A percentile compares a stretch with the other conserved stretches of the same genome.
Conservation (phyloP, 2,113 vertebrate genomes). For the Trinectes maculatus region DNA sequence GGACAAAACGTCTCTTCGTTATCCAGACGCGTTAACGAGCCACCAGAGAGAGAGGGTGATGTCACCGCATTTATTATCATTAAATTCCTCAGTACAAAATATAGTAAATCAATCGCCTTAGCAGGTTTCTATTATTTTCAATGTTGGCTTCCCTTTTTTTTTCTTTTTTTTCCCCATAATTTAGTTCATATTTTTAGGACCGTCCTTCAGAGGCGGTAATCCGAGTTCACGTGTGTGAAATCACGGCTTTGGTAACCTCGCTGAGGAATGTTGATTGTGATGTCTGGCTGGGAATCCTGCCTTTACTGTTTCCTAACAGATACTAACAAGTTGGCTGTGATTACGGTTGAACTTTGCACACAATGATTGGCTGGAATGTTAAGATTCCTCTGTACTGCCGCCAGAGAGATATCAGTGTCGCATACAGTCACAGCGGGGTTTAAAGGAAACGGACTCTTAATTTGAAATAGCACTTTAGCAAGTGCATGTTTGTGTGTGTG, state of each 20-base stretch:
- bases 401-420: constrained; percentile 70
- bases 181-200: constrained; percentile 41
- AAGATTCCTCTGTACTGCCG: constrained; percentile 69
- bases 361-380: constrained; percentile 79
- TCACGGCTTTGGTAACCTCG: constrained; percentile 76
- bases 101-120: no score
- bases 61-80: neutral
- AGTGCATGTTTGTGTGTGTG: neutral
- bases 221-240: constrained; percentile 59
- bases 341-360: constrained; percentile 81
- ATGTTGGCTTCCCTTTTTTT: no score
- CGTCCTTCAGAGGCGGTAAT: constrained; percentile 47
- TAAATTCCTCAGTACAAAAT: neutral
- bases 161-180: no score
- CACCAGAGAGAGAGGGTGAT: neutral
- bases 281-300: constrained; percentile 77
- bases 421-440: constrained; percentile 27
- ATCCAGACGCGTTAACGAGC: neutral
- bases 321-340: constrained; percentile 71
- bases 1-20: neutral
- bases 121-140: neutral
- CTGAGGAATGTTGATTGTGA: constrained; percentile 82
- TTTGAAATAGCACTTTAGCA: neutral
- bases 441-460: constrained; percentile 8
- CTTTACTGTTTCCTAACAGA: constrained; percentile 80